phyloP scores from a whole-genome alignment of 1,140 invertebrate genomes.

The Drosophila aff. region DNA sequence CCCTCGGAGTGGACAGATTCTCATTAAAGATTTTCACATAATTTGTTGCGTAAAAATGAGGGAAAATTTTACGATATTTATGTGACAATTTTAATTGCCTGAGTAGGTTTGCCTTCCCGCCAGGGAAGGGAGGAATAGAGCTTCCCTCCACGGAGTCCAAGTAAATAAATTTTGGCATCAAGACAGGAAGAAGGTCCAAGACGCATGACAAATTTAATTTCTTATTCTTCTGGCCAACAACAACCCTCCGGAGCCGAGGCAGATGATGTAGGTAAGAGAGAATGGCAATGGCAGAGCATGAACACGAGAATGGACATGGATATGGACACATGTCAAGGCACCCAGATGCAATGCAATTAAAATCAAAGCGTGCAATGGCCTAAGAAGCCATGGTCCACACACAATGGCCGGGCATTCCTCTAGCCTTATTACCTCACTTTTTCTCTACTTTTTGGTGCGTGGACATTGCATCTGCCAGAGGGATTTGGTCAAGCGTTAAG shows the following conservation, averaged over 20 bases:
- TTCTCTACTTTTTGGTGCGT: constrained; percentile 20
- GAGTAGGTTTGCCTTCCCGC: constrained; percentile 63
- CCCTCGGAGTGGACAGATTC: not conserved
- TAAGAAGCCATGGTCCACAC: constrained; percentile 42
- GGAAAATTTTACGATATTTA: constrained; percentile 71
- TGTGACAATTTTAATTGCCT: constrained; percentile 76
- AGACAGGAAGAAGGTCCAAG: constrained; percentile 59
- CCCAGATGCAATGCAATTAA: constrained; percentile 67
- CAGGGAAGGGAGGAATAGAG: constrained; percentile 10
- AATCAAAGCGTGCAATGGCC: constrained; percentile 78
- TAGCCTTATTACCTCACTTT: constrained; percentile 15
- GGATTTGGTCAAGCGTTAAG: constrained; percentile 67
- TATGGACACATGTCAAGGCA: constrained; percentile 73
- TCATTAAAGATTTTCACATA: constrained; percentile 76
- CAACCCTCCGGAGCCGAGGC: constrained; percentile 27
- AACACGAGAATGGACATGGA: constrained; percentile 38
- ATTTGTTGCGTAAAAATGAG: constrained; percentile 63
- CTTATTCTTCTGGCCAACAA: constrained; percentile 65
- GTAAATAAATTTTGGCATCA: constrained; percentile 29
- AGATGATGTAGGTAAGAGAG: constrained; percentile 46
- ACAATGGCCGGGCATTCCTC: constrained; percentile 35
- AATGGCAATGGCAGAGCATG: constrained; percentile 24
- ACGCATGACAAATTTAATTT: constrained; percentile 80
- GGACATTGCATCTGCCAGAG: constrained; percentile 56
- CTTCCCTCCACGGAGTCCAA: constrained; percentile 9